phyloP scores from a whole-genome alignment of 2,113 vertebrate genomes.

The Bos javanicus region DNA sequence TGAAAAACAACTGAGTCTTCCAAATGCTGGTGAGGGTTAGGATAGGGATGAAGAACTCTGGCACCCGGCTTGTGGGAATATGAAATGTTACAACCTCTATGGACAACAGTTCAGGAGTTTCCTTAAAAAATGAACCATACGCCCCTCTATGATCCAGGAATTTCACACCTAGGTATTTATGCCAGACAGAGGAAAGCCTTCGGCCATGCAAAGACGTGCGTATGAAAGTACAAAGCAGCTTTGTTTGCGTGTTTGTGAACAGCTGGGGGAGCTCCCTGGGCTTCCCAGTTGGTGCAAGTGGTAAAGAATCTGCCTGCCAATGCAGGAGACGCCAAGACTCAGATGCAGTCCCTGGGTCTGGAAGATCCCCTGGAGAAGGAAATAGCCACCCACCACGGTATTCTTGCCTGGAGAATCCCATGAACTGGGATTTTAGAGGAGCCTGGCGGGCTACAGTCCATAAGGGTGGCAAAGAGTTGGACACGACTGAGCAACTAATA shows the following conservation, averaged over 20 bases:
- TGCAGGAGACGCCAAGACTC: background rate
- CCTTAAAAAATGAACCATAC: background rate
- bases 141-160: background rate
- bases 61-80: background rate
- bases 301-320: background rate
- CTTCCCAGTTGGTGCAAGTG: background rate
- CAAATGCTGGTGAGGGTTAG: background rate
- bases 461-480: background rate
- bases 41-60: background rate
- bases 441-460: background rate
- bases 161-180: background rate
- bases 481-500: background rate
- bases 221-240: background rate
- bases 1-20: background rate
- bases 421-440: background rate
- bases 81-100: background rate
- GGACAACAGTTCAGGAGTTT: background rate
- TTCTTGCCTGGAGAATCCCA: background rate
- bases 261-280: background rate
- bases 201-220: background rate
- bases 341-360: background rate
- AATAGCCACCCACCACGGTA: background rate
- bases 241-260: background rate
- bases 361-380: background rate
- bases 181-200: background rate